Evolutionary conservation across 37 sponge, comb jelly and placozoan species (phyloP), one percentile per base, ranked within the genome.

Genomic region (Aplysina aerophoba): DNA sequence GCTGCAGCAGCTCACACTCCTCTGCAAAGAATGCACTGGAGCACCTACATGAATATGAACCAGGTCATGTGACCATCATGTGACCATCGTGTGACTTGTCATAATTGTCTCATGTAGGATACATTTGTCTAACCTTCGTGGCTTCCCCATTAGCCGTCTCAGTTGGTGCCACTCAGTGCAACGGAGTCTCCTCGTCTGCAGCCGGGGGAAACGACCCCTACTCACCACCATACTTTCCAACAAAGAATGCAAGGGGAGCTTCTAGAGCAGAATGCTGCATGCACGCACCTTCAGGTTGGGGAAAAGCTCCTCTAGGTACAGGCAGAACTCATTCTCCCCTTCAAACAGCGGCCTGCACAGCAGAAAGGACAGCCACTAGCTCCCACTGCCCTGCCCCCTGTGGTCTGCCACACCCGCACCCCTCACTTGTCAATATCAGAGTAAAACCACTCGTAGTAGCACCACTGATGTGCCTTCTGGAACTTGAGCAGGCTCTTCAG

Each of bases 371-470:
- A 69, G 35, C 3, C 50, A 44, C 50, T 11, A 44, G 6, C 8
- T 8, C 50, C 50, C 50, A 44, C 50, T 44, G 50, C 50, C 50
- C 50, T 8, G 50, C 50, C 50, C 50, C 50, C 50, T 8, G 6
- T 44, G 50, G n/a, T n/a, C 50, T 3, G 50, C 50, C 50, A 44
- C 8, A 8, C 50, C 50, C 50, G n/a, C 50, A 44, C 50, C 57
- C 81, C 92, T 86, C 34, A 91, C 91, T 85, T 90, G 86, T 96
- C 96, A 71, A 96, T 90, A 38, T 90, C 88, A 61, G 96, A 96
- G 84, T 92, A 96, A 65, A 96, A 93, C 96, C 96, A 96, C 60
- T 96, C 96, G 56, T 96, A 91, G 71, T 83, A 87, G 39, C 93
- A 96, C 93, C 93, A 96, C 41, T 86, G 85, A 61, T 88, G 91